Conservation (phyloP, 2,888 invertebrate genomes). For the Drosophila putrida region DNA sequence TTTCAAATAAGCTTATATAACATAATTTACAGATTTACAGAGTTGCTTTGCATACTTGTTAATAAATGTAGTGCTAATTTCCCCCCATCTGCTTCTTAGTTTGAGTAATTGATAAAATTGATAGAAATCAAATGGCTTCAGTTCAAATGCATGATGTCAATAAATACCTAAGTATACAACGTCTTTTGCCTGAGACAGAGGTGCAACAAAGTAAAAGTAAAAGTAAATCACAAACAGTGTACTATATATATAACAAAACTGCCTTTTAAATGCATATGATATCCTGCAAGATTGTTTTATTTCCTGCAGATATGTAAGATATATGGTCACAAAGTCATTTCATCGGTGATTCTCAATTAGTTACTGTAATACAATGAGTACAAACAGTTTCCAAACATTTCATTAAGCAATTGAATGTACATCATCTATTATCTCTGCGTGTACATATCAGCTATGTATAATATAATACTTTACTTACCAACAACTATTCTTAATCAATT, state of each 20-base stretch:
- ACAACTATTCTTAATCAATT: too few relatives aligned
- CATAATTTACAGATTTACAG: neutral
- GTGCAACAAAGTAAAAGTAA: neutral
- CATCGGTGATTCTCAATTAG: neutral
- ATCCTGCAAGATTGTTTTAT: conserved; percentile 18
- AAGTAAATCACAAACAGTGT: conserved; percentile 1
- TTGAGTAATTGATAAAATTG: neutral
- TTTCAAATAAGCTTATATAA: neutral
- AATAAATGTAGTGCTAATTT: conserved; percentile 12
- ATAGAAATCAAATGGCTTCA: neutral
- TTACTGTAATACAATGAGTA: neutral
- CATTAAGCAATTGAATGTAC: too few relatives aligned
- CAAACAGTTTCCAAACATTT: too few relatives aligned
- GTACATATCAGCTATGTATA: neutral
- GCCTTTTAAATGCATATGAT: neutral
- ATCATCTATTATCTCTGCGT: neutral
- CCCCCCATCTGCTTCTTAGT: neutral
- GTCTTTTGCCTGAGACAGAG: neutral
- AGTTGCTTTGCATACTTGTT: conserved; percentile 14
- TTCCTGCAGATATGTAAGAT: conserved; percentile 39
- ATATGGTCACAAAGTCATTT: conserved; percentile 16
- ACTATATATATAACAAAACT: neutral
- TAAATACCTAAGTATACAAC: neutral
- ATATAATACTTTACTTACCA: too few relatives aligned
- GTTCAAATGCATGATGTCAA: conserved; percentile 13